A percentile compares a stretch with the other conserved stretches of the same genome.
phyloP scores from a whole-genome alignment of 2,113 vertebrate species.

The Zosterops japonicus region DNA sequence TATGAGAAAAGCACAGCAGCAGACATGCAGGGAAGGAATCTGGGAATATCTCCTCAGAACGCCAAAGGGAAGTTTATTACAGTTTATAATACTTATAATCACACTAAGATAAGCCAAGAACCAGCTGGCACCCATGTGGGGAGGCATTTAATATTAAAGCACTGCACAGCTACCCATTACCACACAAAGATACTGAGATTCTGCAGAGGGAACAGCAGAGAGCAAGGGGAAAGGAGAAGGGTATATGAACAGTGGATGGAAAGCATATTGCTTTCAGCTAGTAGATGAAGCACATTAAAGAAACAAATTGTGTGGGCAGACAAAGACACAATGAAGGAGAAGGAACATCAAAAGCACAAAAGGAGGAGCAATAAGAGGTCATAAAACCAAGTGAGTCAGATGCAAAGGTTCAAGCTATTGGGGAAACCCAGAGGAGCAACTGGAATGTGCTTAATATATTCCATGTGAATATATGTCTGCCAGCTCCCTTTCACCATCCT shows the following conservation, averaged over 20 bases:
- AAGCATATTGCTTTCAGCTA: background rate
- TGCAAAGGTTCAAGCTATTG: constrained; percentile 30
- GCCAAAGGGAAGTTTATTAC: background rate
- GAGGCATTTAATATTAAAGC: background rate
- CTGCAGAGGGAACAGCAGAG: background rate
- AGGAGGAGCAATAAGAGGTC: constrained; percentile 32
- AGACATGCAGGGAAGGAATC: background rate
- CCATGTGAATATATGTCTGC: constrained; percentile 59
- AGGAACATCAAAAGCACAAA: constrained; percentile 38
- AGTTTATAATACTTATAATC: background rate
- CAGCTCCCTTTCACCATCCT: constrained; percentile 48
- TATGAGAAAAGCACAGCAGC: background rate
- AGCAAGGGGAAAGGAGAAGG: background rate
- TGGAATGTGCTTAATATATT: constrained; percentile 57
- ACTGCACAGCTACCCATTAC: background rate
- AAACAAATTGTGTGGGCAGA: constrained; percentile 43
- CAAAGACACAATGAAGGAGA: constrained; percentile 17
- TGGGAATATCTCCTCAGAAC: background rate
- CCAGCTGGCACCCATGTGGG: background rate
- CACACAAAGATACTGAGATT: background rate
- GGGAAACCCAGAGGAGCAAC: constrained; percentile 37
- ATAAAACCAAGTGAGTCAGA: constrained; percentile 39
- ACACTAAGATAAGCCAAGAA: background rate
- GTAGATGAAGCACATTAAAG: background rate
- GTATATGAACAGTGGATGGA: background rate